These are phyloP conservation scores for Conus betulinus DNA, from an alignment of 1,140 invertebrate genomes.

Conservation along the genomic window DNA sequence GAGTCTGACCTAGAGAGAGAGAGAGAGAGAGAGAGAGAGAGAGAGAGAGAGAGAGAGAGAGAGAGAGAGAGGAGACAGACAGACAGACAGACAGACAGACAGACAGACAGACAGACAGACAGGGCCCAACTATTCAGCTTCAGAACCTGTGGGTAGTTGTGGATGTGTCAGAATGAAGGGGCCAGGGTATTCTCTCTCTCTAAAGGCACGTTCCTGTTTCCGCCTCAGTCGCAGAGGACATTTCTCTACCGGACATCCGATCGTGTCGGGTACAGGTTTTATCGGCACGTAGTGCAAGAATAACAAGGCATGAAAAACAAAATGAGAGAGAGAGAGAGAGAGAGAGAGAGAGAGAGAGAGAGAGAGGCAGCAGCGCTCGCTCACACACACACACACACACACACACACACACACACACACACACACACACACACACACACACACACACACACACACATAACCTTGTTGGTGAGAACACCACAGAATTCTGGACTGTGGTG, in stretches of 20 bases:
- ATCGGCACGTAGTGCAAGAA: background rate
- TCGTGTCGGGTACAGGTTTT: background rate
- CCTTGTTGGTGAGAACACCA: no score
- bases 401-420: slow-evolving; percentile 12
- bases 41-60: background rate
- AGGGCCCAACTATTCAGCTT: background rate
- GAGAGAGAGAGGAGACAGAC: slow-evolving; percentile 18
- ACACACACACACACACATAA: background rate
- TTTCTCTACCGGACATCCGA: background rate
- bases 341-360: no score
- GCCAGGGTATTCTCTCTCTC: background rate
- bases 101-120: slow-evolving; percentile 8
- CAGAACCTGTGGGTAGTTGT: background rate
- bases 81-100: slow-evolving; percentile 22
- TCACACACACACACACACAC: background rate
- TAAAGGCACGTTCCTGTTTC: background rate
- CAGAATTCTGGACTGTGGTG: no score
- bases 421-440: slow-evolving; percentile 22
- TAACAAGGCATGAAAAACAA: background rate
- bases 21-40: background rate
- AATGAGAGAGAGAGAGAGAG: background rate
- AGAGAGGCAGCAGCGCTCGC: no score
- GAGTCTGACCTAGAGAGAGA: no score
- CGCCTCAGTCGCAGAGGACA: background rate
- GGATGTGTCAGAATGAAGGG: background rate